A percentile compares a stretch with the other conserved stretches of the same genome.
These are phyloP conservation scores for Sphenopsis melanotis DNA, from an alignment of 2,797 vertebrate species.

Conservation along the genomic window DNA sequence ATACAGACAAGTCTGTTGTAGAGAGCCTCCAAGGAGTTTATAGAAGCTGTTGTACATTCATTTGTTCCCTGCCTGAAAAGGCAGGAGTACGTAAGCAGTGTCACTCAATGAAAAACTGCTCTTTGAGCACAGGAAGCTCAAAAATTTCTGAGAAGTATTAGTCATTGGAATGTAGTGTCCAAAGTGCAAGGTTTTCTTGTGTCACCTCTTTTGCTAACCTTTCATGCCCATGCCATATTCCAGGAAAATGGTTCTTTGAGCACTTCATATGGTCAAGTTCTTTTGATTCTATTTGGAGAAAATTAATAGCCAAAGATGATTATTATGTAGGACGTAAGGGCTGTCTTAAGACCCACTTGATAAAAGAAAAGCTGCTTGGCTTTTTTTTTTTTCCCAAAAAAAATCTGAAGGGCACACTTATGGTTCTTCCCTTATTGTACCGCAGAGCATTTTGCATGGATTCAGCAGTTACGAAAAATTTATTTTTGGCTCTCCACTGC, in stretches of 20 bases:
- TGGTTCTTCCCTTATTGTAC: neutral
- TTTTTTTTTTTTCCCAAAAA: neutral
- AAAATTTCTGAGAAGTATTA: neutral
- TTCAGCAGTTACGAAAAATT: neutral
- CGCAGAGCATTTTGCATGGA: neutral
- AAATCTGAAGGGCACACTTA: neutral
- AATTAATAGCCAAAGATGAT: neutral
- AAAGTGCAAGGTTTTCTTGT: neutral
- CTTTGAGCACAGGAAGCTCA: neutral
- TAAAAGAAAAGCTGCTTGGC: neutral
- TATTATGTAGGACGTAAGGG: neutral
- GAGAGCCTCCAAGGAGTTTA: neutral
- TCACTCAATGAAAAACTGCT: neutral
- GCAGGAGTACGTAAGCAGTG: neutral
- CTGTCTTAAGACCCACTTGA: neutral
- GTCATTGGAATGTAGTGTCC: neutral
- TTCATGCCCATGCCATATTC: neutral
- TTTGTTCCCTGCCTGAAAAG: neutral
- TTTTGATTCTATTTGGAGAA: neutral
- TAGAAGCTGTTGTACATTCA: neutral
- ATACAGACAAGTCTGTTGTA: neutral
- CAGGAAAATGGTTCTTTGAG: neutral
- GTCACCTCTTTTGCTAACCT: neutral
- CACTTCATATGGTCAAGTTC: neutral
- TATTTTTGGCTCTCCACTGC: neutral